phyloP scores from a whole-genome alignment of 2,113 vertebrate genomes.

The Callopanchax toddi region DNA sequence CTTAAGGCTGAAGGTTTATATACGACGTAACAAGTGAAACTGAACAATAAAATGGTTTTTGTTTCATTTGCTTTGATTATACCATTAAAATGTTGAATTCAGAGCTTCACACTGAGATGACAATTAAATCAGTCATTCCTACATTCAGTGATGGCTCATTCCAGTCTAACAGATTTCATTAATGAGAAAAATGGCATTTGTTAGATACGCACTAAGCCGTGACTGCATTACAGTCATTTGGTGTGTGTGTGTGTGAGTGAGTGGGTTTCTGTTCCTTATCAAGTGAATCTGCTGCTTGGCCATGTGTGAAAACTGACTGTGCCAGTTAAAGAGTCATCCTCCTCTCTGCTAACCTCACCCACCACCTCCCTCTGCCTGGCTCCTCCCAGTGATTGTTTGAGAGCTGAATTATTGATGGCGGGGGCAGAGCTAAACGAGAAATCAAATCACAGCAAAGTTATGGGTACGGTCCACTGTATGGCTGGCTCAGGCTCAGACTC shows the following conservation, averaged over 20 bases:
- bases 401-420: conserved; percentile 76
- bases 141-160: conserved; percentile 25
- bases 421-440: conserved; percentile 69
- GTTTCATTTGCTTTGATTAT: neutral
- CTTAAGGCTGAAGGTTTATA: neutral
- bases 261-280: conserved; percentile 35
- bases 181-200: conserved; percentile 35
- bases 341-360: conserved; percentile 53
- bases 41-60: neutral
- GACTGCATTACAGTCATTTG: conserved; percentile 57
- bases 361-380: conserved; percentile 19
- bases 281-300: conserved; percentile 37
- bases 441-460: conserved; percentile 59
- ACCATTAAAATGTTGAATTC: conserved; percentile 1
- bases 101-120: neutral
- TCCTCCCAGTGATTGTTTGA: conserved; percentile 66
- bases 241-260: conserved; percentile 29
- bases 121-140: conserved; percentile 17
- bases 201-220: conserved; percentile 21
- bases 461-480: conserved; percentile 21
- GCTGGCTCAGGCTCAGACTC: conserved; percentile 1
- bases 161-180: conserved; percentile 20
- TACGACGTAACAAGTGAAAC: neutral
- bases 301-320: conserved; percentile 61
- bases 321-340: conserved; percentile 54